phyloP scores from a whole-genome alignment of 2,113 vertebrate genomes.

The Podilymbus podiceps region DNA sequence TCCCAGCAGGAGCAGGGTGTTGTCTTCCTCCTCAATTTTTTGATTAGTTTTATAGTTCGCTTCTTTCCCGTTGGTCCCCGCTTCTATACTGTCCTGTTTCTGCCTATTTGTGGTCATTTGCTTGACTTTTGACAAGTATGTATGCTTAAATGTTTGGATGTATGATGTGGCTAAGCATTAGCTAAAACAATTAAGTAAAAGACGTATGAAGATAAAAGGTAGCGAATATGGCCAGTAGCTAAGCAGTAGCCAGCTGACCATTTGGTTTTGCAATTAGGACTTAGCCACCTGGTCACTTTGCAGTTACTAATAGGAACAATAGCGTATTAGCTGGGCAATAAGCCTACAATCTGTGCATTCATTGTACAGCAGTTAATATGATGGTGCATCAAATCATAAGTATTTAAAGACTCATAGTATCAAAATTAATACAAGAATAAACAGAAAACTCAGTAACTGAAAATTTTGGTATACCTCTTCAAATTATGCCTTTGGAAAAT shows the following conservation, averaged over 20 bases:
- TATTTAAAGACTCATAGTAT: not conserved
- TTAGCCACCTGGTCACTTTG: not conserved
- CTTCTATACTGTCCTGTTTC: not conserved
- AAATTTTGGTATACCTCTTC: not conserved
- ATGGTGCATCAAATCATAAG: not conserved
- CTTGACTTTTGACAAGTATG: not conserved
- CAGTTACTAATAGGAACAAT: not conserved
- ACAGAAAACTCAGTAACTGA: not conserved
- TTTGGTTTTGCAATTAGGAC: not conserved
- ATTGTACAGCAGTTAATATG: not conserved
- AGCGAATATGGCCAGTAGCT: not conserved
- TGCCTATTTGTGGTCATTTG: not conserved
- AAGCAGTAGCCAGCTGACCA: not conserved
- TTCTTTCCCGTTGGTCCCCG: fast-evolving
- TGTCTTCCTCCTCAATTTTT: not conserved
- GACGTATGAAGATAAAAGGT: not conserved
- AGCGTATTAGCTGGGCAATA: not conserved
- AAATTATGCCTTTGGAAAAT: not conserved
- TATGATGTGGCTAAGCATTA: not conserved
- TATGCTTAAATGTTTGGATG: not conserved
- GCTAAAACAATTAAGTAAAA: not conserved
- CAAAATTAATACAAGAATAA: not conserved
- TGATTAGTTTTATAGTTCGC: not conserved
- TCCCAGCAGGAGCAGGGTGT: not conserved
- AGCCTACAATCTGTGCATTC: not conserved